Conservation (phyloP, 1,140 invertebrate genomes). For the Anastrepha obliqua region DNA sequence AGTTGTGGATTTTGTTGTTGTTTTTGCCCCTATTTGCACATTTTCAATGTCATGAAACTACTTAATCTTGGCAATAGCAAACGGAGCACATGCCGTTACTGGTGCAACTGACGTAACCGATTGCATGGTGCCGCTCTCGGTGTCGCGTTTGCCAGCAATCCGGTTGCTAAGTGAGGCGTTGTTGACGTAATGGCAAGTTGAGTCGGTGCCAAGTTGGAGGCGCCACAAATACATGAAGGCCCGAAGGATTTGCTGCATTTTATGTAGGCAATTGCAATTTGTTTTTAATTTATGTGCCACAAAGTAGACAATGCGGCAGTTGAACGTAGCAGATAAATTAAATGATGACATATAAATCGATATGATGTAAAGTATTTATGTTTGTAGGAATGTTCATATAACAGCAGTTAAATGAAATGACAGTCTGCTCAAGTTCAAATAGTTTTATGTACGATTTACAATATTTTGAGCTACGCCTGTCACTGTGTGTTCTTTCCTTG, state of each 20-base stretch:
- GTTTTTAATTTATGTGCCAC: too few relatives aligned
- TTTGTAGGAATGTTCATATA: too few relatives aligned
- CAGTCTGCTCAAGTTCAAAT: too few relatives aligned
- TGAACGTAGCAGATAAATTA: too few relatives aligned
- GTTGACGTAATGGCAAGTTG: conserved; percentile 26
- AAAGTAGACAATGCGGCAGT: too few relatives aligned
- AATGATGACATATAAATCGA: too few relatives aligned
- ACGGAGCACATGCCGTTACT: background rate
- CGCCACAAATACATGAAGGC: conserved; percentile 23
- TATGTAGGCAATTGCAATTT: background rate
- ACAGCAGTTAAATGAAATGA: too few relatives aligned
- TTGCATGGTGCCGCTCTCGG: background rate
- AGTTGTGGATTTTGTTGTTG: too few relatives aligned
- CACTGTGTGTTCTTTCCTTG: too few relatives aligned
- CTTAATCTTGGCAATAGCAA: conserved; percentile 40
- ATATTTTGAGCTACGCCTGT: too few relatives aligned
- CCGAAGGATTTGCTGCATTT: conserved; percentile 33
- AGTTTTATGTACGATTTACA: too few relatives aligned
- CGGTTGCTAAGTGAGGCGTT: background rate
- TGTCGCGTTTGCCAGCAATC: conserved; percentile 11
- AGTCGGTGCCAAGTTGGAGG: conserved; percentile 29
- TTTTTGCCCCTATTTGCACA: conserved; percentile 22
- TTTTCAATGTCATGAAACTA: conserved; percentile 50
- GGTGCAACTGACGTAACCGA: background rate
- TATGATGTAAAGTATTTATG: too few relatives aligned